phyloP scores from a whole-genome alignment of 2,888 invertebrate species.

The Amiota minor region DNA sequence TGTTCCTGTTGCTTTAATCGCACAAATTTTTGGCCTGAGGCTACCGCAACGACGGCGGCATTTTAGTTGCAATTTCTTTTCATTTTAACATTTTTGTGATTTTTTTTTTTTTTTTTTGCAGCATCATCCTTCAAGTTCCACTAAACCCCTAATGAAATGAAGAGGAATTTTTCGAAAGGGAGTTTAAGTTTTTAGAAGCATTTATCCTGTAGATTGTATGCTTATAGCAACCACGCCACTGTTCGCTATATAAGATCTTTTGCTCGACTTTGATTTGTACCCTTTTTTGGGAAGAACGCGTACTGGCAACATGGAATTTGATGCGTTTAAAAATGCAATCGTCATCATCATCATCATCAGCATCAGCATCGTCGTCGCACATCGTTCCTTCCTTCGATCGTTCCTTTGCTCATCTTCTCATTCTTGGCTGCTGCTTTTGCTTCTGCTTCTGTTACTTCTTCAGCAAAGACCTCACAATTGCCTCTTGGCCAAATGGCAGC shows the following conservation, averaged over 20 bases:
- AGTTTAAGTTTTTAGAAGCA: background rate
- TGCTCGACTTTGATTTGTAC: background rate
- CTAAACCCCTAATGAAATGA: background rate
- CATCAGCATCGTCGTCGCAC: slow-evolving; percentile 41
- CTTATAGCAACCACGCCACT: background rate
- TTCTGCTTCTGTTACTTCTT: background rate
- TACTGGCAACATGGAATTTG: slow-evolving; percentile 20
- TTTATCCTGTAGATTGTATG: background rate
- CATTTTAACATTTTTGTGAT: slow-evolving; percentile 51
- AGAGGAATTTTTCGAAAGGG: too few species aligned
- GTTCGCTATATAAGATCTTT: background rate
- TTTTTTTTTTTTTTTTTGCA: background rate
- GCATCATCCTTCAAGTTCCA: background rate
- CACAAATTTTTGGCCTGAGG: slow-evolving; percentile 33
- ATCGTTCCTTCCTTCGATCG: background rate
- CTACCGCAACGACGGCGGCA: slow-evolving; percentile 21
- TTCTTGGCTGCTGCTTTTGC: slow-evolving; percentile 1
- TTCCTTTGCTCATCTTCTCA: background rate
- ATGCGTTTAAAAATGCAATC: slow-evolving; percentile 65
- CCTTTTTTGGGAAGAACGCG: slow-evolving; percentile 44
- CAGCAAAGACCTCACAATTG: background rate
- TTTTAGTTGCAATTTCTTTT: slow-evolving; percentile 60
- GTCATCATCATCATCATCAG: slow-evolving; percentile 58
- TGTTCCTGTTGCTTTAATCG: slow-evolving; percentile 29
- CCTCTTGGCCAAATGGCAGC: slow-evolving; percentile 32